Evolutionary conservation across 2,113 vertebrate species (phyloP).

Genomic region (Alethe diademata): DNA sequence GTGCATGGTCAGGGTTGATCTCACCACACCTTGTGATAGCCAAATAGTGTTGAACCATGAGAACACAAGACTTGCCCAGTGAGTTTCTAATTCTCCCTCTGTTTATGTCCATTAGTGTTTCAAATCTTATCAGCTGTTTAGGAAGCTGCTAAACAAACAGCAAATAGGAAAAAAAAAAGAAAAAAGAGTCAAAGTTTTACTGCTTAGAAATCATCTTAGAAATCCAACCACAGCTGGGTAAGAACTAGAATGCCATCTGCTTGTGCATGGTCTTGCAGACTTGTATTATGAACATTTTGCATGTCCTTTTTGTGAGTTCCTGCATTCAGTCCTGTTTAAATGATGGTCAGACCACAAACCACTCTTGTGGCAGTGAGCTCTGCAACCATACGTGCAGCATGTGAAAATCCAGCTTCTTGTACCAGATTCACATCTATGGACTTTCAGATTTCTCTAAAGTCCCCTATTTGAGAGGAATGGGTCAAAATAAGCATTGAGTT

Average conservation of each 20-base stretch:
- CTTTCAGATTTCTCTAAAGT: neutral
- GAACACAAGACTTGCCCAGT: neutral
- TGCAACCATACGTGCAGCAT: neutral
- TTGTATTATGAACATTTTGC: neutral
- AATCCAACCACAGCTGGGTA: neutral
- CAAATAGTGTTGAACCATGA: neutral
- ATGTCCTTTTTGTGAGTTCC: fast-evolving
- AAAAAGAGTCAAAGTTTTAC: neutral
- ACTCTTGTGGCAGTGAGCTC: neutral
- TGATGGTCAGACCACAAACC: neutral
- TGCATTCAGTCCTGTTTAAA: neutral
- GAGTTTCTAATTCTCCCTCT: neutral
- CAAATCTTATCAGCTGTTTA: neutral
- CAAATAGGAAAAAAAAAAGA: neutral
- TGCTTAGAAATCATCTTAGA: neutral
- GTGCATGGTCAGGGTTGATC: neutral
- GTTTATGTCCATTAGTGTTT: neutral
- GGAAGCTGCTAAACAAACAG: neutral
- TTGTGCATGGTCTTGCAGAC: neutral
- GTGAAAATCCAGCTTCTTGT: neutral
- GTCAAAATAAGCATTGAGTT: neutral
- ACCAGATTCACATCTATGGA: too few relatives aligned
- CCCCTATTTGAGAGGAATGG: neutral
- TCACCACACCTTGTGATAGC: fast-evolving
- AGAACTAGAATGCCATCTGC: neutral